Evolutionary conservation across 2,797 vertebrate genomes (phyloP).

Genomic region (Dallia pectoralis): DNA sequence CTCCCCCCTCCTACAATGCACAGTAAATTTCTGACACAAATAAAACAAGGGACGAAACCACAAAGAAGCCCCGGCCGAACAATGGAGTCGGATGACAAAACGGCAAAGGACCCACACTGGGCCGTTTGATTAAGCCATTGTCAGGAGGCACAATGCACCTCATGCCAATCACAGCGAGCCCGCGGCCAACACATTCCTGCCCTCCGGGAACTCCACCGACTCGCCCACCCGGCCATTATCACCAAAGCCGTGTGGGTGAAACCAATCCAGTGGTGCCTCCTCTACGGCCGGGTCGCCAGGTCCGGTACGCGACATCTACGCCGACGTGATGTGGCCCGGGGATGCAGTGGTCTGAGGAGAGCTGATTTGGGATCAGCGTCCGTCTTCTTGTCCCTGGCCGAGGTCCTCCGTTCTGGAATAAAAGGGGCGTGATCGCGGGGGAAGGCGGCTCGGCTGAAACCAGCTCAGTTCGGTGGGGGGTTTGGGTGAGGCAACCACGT

Average conservation of each 20-base stretch:
- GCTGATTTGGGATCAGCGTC: constrained; percentile 9
- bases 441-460: constrained; percentile 31
- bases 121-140: constrained; percentile 74
- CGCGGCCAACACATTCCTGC: constrained; percentile 48
- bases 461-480: neutral
- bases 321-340: neutral
- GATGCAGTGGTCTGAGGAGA: neutral
- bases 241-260: constrained; percentile 13
- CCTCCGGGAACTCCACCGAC: constrained; percentile 20
- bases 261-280: constrained; percentile 16
- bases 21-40: constrained; percentile 80
- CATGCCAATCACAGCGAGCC: constrained; percentile 65
- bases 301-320: neutral
- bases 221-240: constrained; percentile 28
- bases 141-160: constrained; percentile 62
- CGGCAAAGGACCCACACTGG: constrained; percentile 74
- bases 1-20: constrained; percentile 75
- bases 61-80: constrained; percentile 73
- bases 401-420: constrained; percentile 12
- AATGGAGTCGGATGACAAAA: constrained; percentile 78
- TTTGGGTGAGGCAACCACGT: constrained; percentile 54
- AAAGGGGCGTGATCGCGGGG: neutral
- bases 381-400: constrained; percentile 18
- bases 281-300: neutral
- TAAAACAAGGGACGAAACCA: constrained; percentile 75